These are phyloP conservation scores for Sturnira hondurensis DNA, from an alignment of 2,113 vertebrate genomes.

Conservation along the genomic window DNA sequence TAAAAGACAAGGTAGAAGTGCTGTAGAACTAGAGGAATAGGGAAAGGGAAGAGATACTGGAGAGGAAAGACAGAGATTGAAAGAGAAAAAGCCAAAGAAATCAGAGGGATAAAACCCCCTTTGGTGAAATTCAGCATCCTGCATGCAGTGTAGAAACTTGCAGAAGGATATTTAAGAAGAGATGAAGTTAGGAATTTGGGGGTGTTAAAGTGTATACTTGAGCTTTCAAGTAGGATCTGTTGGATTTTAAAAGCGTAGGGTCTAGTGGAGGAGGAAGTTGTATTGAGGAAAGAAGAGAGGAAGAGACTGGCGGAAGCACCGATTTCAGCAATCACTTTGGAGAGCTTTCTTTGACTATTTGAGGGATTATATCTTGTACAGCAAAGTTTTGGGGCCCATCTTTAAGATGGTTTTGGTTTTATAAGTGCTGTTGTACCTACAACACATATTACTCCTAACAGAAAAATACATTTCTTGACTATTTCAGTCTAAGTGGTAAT, in stretches of 20 bases:
- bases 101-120: not conserved
- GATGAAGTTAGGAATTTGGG: not conserved
- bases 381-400: not conserved
- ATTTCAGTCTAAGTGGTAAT: not conserved
- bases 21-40: not conserved
- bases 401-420: constrained; percentile 37
- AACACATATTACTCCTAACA: constrained; percentile 16
- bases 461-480: constrained; percentile 19
- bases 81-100: not conserved
- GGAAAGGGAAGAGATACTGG: not conserved
- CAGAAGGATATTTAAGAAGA: not conserved
- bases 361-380: constrained; percentile 6
- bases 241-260: not conserved
- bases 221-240: not conserved
- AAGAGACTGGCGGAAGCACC: not conserved
- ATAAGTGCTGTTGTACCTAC: not conserved
- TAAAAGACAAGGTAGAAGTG: not conserved
- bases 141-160: not conserved
- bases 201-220: not conserved
- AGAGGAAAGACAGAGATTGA: not conserved
- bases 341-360: constrained; percentile 32
- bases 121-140: not conserved
- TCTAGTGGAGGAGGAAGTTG: not conserved
- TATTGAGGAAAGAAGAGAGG: not conserved
- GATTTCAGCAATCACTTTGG: not conserved